Conservation (phyloP, 2,797 vertebrate genomes). For the Crocodylus rhombifer region DNA sequence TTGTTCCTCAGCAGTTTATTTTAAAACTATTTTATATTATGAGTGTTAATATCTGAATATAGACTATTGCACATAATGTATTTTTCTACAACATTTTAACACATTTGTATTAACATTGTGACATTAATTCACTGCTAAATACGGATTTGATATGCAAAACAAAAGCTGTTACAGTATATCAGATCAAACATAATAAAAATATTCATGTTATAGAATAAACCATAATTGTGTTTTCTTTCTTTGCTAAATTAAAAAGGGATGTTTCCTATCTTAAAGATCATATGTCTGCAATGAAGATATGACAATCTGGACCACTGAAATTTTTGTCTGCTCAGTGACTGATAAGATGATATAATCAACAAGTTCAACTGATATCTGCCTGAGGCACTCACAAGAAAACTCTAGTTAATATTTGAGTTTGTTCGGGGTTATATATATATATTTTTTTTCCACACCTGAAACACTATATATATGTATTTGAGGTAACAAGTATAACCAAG, state of each 20-base stretch:
- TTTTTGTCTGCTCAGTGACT: slow-evolving; percentile 9
- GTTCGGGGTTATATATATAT: too few relatives aligned
- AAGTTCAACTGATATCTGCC: background rate
- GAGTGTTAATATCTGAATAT: background rate
- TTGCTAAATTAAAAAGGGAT: slow-evolving; percentile 21
- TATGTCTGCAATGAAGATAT: slow-evolving; percentile 22
- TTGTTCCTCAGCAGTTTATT: background rate
- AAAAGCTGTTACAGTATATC: slow-evolving; percentile 10
- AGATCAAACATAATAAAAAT: background rate
- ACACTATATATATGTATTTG: too few relatives aligned
- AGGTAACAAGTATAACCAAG: too few relatives aligned
- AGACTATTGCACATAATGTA: background rate
- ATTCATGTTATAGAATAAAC: slow-evolving; percentile 25
- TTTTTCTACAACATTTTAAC: slow-evolving; percentile 2
- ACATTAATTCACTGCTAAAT: slow-evolving; percentile 12
- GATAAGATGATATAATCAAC: background rate
- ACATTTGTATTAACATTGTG: background rate
- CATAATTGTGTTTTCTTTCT: slow-evolving; percentile 19
- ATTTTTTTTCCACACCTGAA: too few relatives aligned
- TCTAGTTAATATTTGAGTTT: too few relatives aligned
- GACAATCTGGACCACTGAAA: background rate
- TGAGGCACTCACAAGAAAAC: background rate
- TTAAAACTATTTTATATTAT: background rate
- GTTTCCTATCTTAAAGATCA: slow-evolving; percentile 10
- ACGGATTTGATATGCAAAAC: background rate